Percentiles rank a stretch among this genome's conserved stretches.
These are phyloP conservation scores for Lindbergichthys nudifrons DNA, from an alignment of 2,797 vertebrate genomes.

Conservation along the genomic window DNA sequence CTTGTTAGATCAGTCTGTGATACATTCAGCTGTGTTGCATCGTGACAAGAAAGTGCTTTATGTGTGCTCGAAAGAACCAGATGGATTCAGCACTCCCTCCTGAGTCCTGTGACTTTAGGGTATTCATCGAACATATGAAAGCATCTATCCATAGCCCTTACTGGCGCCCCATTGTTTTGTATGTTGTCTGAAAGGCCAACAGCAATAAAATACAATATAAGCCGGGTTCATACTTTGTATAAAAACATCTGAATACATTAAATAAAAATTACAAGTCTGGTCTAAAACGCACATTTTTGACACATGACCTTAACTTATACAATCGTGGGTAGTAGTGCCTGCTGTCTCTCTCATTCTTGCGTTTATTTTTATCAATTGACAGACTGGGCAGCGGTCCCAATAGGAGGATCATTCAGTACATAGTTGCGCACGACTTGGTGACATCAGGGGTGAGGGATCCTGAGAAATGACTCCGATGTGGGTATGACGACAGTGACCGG, in stretches of 20 bases:
- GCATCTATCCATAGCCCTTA: slow-evolving; percentile 11
- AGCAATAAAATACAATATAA: neutral
- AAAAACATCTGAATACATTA: too few relatives aligned
- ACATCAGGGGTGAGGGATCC: slow-evolving; percentile 81
- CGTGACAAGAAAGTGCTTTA: slow-evolving; percentile 49
- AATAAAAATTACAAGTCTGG: neutral
- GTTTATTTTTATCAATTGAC: slow-evolving; percentile 42
- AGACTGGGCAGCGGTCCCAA: slow-evolving; percentile 58
- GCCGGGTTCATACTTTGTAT: neutral
- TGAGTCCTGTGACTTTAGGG: slow-evolving; percentile 40
- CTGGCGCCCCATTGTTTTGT: slow-evolving; percentile 18
- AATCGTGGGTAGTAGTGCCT: neutral
- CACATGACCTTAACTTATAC: slow-evolving; percentile 20
- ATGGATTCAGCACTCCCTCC: slow-evolving; percentile 37
- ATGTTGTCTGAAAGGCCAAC: neutral
- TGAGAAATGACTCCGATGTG: slow-evolving; percentile 73
- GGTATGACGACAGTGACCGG: slow-evolving; percentile 78
- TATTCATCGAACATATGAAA: slow-evolving; percentile 31
- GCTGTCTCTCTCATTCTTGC: slow-evolving; percentile 10
- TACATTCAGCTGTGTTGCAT: slow-evolving; percentile 45
- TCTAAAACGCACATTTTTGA: neutral
- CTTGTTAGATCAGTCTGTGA: slow-evolving; percentile 9
- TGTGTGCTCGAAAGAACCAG: slow-evolving; percentile 44
- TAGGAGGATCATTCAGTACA: slow-evolving; percentile 42
- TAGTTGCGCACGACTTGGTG: slow-evolving; percentile 76